These are phyloP conservation scores for Chloebia gouldiae DNA, from an alignment of 2,113 vertebrate species.

Conservation along the genomic window DNA sequence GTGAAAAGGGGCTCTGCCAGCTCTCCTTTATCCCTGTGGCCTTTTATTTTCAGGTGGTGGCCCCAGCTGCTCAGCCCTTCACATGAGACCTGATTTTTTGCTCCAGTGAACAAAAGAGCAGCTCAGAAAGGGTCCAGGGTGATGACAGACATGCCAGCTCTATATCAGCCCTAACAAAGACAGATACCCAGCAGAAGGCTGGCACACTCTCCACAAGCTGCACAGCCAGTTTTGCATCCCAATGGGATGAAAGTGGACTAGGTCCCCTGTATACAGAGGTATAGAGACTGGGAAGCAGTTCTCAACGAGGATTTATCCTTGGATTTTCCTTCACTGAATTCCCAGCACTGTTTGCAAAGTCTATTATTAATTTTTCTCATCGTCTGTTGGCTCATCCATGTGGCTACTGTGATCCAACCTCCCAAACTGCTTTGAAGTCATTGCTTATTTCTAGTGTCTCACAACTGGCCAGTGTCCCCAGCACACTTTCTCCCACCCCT, in stretches of 20 bases:
- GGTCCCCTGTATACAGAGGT: neutral
- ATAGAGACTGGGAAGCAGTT: neutral
- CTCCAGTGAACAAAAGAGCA: neutral
- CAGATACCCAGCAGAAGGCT: neutral
- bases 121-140: neutral
- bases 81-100: neutral
- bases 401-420: neutral
- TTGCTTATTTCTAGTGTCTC: neutral
- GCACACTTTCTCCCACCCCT: neutral
- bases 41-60: neutral
- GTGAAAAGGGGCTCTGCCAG: neutral
- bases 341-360: neutral
- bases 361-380: neutral
- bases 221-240: neutral
- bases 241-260: neutral
- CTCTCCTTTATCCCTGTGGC: neutral
- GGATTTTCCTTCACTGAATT: neutral
- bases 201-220: neutral
- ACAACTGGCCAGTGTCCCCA: neutral
- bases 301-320: neutral
- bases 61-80: neutral
- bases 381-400: neutral
- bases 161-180: neutral
- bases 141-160: neutral
- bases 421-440: neutral